Base-by-base conservation (phyloP, 2,113 vertebrate genomes). In the Tringa solitaria region DNA sequence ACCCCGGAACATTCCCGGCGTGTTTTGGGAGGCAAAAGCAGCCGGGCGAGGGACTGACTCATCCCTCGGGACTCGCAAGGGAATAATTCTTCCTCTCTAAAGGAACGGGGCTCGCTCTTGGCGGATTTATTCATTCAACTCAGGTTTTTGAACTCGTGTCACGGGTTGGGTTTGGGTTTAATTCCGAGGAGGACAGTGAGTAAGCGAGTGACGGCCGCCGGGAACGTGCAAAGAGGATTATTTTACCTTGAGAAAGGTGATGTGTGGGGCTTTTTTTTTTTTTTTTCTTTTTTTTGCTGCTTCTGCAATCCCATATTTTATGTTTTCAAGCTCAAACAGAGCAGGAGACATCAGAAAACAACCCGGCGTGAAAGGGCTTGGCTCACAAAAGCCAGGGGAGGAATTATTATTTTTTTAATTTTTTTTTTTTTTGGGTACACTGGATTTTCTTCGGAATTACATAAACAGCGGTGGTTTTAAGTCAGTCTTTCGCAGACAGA, bases 41-140 rank as follows among this genome's bases (percentile, higher is more conserved):
- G 94, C 96, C 96, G 89, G 80, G 92, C 53, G 19, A 95, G 91
- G 98, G 98, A 98, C 97, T 98, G 98, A 98, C 97, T 98, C 98
- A 97, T 97, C 97, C 97, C 97, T 72, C 18, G 94, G 85, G 92
- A 95, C 96, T 97, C 75, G 93, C 92, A 73, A 96, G 97, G 84
- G 91, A 96, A 96, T 87, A 54, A 87, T 97, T 96, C 90, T 94
- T 93, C 70, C 96, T 96, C 95, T 91, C 93, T 28, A 87, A 84
- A 95, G 93, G 90, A 94, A 94, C 3, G 69, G 92, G 80, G 96
- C 94, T 92, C 35, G 77, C 89, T 87, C 93, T 94, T 30, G 80
- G 84, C 39, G 84, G 81, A 95, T 96, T 97, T 97, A 96, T 97
- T 97, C 94, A 91, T 97, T 97, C 97, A 89, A 74, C 92, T 97